These are phyloP conservation scores for Lissonota sp. DNA, from an alignment of 2,888 invertebrate species.

Conservation along the genomic window DNA sequence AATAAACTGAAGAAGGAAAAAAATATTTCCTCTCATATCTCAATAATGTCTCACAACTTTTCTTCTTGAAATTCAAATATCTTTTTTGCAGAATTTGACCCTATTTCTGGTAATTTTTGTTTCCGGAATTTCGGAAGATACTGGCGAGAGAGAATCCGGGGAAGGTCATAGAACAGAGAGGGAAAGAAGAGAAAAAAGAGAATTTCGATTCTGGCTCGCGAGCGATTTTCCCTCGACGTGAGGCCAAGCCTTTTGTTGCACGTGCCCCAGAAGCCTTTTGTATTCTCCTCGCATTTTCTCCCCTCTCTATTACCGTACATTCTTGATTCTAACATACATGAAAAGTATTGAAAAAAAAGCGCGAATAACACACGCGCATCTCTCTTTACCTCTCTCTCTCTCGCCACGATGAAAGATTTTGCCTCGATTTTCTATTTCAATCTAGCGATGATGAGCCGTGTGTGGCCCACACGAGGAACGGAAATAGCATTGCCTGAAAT, in stretches of 20 bases:
- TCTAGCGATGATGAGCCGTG: conserved; percentile 53
- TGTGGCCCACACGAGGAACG: conserved; percentile 66
- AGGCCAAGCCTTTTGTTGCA: conserved; percentile 45
- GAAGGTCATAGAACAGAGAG: conserved; percentile 23
- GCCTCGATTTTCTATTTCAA: conserved; percentile 74
- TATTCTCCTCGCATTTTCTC: conserved; percentile 33
- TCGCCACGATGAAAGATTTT: neutral
- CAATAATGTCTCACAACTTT: neutral
- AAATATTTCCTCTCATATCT: too few relatives aligned
- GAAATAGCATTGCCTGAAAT: conserved; percentile 78
- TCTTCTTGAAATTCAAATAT: conserved; percentile 4
- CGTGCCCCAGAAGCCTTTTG: conserved; percentile 48
- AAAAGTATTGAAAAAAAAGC: too few relatives aligned
- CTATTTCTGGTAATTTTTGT: conserved; percentile 33
- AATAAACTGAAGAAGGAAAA: too few relatives aligned
- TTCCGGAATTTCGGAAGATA: conserved; percentile 45
- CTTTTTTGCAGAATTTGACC: neutral
- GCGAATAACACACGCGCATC: too few relatives aligned
- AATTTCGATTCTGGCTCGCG: conserved; percentile 46
- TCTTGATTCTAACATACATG: neutral
- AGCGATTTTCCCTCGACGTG: conserved; percentile 45
- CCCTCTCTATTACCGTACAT: neutral
- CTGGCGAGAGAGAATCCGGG: conserved; percentile 2
- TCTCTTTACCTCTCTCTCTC: too few relatives aligned
- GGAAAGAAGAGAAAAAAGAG: conserved; percentile 7